A percentile compares a stretch with the other conserved stretches of the same genome.
Evolutionary conservation across 2,797 vertebrate genomes (phyloP).

Genomic region (Malacoctenus gilli): DNA sequence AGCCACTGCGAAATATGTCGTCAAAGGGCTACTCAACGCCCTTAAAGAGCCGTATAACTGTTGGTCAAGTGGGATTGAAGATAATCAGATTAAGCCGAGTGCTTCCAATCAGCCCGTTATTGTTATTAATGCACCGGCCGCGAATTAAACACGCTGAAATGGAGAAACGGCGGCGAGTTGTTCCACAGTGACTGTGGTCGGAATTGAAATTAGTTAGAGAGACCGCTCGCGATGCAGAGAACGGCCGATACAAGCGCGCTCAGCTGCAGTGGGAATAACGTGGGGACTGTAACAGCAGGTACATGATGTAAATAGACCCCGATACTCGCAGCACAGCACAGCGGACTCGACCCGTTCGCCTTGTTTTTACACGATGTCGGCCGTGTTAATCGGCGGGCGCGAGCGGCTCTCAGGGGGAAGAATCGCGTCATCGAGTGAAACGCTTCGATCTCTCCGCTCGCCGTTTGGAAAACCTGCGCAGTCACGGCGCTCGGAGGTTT

Average conservation of each 20-base stretch:
- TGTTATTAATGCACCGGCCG: neutral
- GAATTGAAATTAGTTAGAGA: slow-evolving; percentile 38
- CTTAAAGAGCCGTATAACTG: neutral
- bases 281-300: slow-evolving; percentile 43
- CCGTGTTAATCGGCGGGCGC: too few relatives aligned
- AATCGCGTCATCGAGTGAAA: slow-evolving; percentile 6
- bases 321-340: too few relatives aligned
- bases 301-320: slow-evolving; percentile 22
- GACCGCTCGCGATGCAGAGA: slow-evolving; percentile 39
- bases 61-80: neutral
- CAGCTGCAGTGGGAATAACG: too few relatives aligned
- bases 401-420: too few relatives aligned
- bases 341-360: too few relatives aligned
- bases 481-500: slow-evolving; percentile 23
- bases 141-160: slow-evolving; percentile 11
- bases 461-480: slow-evolving; percentile 14
- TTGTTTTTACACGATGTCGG: too few relatives aligned
- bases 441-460: too few relatives aligned
- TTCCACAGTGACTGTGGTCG: slow-evolving; percentile 16
- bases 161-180: neutral
- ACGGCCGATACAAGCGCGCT: slow-evolving; percentile 41
- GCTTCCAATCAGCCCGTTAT: neutral
- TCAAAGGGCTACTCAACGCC: neutral
- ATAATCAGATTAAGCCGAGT: neutral
- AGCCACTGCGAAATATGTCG: slow-evolving; percentile 8